Conservation (phyloP, 2,113 vertebrate genomes). For the Pseudolaguvia tuberculata region DNA sequence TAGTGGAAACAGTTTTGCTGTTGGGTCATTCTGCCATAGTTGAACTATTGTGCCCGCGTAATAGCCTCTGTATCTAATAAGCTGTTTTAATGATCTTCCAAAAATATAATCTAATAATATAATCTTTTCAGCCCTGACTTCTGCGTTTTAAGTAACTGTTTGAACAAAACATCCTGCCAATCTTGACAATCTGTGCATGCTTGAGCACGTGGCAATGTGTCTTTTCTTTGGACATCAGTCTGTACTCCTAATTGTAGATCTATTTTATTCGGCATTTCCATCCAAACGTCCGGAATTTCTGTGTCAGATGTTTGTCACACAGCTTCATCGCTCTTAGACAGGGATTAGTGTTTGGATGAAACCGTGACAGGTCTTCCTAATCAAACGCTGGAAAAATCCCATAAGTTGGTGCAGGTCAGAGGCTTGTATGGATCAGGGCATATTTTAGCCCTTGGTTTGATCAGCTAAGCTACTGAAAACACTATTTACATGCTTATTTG, state of each 20-base stretch:
- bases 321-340: conserved; percentile 11
- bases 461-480: neutral
- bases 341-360: neutral
- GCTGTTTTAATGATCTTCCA: no score
- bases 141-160: neutral
- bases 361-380: neutral
- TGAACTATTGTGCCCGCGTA: no score
- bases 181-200: conserved; percentile 17
- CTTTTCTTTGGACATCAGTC: conserved; percentile 15
- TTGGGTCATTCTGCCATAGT: no score
- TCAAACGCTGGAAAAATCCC: neutral
- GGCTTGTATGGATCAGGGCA: neutral
- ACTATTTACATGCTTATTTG: neutral
- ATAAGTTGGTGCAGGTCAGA: conserved; percentile 4
- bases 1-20: no score
- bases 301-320: conserved; percentile 10
- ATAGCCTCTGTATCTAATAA: no score
- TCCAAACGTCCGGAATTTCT: conserved; percentile 36
- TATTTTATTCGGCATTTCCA: neutral
- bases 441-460: conserved; percentile 3
- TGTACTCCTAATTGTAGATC: neutral
- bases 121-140: conserved; percentile 5
- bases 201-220: neutral
- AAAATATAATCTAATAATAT: no score
- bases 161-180: neutral